These are phyloP conservation scores for Seriola dumerili DNA, from an alignment of 2,113 vertebrate species.

Conservation along the genomic window DNA sequence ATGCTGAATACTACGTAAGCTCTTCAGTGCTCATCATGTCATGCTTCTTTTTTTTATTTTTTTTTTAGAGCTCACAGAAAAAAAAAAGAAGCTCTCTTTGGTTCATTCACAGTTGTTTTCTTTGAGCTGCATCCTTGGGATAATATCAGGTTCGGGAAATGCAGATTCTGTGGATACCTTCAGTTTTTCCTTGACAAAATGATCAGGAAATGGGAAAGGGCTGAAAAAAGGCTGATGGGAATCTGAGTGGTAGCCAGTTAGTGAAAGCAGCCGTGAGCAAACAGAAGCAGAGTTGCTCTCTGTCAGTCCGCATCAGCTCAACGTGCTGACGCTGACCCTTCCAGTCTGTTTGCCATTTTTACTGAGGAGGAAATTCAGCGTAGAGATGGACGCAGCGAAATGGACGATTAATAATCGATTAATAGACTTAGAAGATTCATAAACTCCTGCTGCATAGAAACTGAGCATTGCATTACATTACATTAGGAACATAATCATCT, in stretches of 20 bases:
- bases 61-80: neutral
- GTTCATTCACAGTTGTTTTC: neutral
- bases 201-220: neutral
- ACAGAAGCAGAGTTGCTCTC: constrained; percentile 19
- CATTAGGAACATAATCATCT: too few relatives aligned
- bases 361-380: neutral
- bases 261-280: constrained; percentile 44
- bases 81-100: neutral
- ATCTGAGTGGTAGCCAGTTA: constrained; percentile 8
- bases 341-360: constrained; percentile 5
- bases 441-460: neutral
- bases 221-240: constrained; percentile 36
- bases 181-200: neutral
- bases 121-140: neutral
- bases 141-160: neutral
- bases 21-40: neutral
- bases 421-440: neutral
- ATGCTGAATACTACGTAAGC: constrained; percentile 93
- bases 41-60: neutral
- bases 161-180: neutral
- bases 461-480: neutral
- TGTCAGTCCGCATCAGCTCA: constrained; percentile 59
- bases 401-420: neutral
- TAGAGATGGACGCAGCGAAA: neutral
- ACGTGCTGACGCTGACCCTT: constrained; percentile 24